These are phyloP conservation scores for fruit fly (Drosophila melanogaster) DNA, from an alignment of 1,140 invertebrate genomes.

Conservation along the genomic window Release_6_plus_ISO1_MT NT_037436.4:4398001-4398500, in stretches of 20 bases:
- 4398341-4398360: constrained; percentile 38
- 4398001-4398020: not conserved
- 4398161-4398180: constrained; percentile 2
- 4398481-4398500: constrained; percentile 54
- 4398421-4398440: constrained; percentile 13
- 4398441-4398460: constrained; percentile 24
- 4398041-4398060: too few relatives aligned
- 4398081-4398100: too few relatives aligned
- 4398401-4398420: not conserved
- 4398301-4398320: constrained; percentile 54
- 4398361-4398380: constrained; percentile 5
- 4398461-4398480: constrained; percentile 30
- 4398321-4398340: constrained; percentile 62
- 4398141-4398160: not conserved
- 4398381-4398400: constrained; percentile 1
- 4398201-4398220: constrained; percentile 69
- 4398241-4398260: constrained; percentile 56
- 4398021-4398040: too few relatives aligned
- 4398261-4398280: constrained; percentile 76
- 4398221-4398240: constrained; percentile 29
- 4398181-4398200: constrained; percentile 51
- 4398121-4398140: too few relatives aligned
- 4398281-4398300: constrained; percentile 79
- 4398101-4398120: not conserved
- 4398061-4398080: too few relatives aligned